A percentile compares a stretch with the other conserved stretches of the same genome.
phyloP scores from a whole-genome alignment of 1,140 invertebrate species.

The Drosophila kikkawai region DNA sequence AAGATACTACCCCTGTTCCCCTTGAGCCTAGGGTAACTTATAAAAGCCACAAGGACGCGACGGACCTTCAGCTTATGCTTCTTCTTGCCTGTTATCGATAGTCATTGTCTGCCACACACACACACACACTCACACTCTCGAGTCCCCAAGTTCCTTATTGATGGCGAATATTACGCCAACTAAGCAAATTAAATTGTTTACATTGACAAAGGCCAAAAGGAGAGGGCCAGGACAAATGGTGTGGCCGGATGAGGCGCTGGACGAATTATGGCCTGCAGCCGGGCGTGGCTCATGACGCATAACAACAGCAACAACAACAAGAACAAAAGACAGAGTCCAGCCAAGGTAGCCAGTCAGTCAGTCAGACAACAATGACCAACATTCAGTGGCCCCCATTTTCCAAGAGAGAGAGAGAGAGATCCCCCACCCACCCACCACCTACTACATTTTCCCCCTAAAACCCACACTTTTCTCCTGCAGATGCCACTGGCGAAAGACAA shows the following conservation, averaged over 20 bases:
- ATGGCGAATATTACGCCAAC: slow-evolving; percentile 82
- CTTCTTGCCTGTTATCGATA: slow-evolving; percentile 65
- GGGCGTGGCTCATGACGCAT: slow-evolving; percentile 56
- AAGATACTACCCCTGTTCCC: not conserved
- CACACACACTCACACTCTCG: slow-evolving; percentile 9
- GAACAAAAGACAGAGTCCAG: not conserved
- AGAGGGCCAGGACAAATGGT: slow-evolving; percentile 38
- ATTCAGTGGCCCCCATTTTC: slow-evolving; percentile 25
- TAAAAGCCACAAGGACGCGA: slow-evolving; percentile 47
- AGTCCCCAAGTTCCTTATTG: slow-evolving; percentile 65
- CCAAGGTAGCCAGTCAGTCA: slow-evolving; percentile 44
- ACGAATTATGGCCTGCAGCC: slow-evolving; percentile 11
- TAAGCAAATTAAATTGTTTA: slow-evolving; percentile 84
- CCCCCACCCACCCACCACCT: too few relatives aligned
- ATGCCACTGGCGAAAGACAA: slow-evolving; percentile 12
- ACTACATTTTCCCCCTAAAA: not conserved
- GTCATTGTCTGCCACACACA: slow-evolving; percentile 62
- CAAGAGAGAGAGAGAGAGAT: not conserved
- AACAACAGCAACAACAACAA: slow-evolving; percentile 13
- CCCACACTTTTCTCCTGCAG: not conserved
- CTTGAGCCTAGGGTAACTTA: too few relatives aligned
- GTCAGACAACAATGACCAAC: slow-evolving; percentile 47
- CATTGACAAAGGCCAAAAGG: slow-evolving; percentile 64
- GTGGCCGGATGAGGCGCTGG: not conserved
- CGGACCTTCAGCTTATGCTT: slow-evolving; percentile 7